phyloP scores from a whole-genome alignment of 2,888 invertebrate species.

The Mythimna pallens region DNA sequence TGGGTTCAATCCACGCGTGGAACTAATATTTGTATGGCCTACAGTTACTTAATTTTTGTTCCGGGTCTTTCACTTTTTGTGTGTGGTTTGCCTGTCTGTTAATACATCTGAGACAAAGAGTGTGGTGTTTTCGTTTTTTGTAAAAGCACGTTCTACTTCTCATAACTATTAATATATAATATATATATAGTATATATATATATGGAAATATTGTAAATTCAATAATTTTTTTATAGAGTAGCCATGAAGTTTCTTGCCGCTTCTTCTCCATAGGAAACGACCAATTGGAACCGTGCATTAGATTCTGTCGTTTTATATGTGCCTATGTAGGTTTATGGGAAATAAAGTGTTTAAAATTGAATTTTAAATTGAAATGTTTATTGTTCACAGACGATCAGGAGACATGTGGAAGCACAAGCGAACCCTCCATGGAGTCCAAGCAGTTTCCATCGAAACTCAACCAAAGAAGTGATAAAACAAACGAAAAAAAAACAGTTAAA shows the following conservation, averaged over 20 bases:
- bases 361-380: not conserved
- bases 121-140: not conserved
- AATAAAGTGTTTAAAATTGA: too few species aligned
- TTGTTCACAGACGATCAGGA: conserved; percentile 81
- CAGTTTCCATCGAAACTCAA: conserved; percentile 60
- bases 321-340: too few species aligned
- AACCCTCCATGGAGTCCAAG: conserved; percentile 83
- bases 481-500: conserved; percentile 14
- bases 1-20: conserved; percentile 25
- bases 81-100: not conserved
- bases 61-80: conserved; percentile 10
- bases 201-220: too few species aligned
- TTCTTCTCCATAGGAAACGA: too few species aligned
- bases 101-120: not conserved
- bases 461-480: conserved; percentile 45
- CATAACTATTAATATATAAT: too few species aligned
- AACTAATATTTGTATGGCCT: conserved; percentile 5
- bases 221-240: too few species aligned
- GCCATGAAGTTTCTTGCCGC: too few species aligned
- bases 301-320: too few species aligned
- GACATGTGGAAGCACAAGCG: conserved; percentile 89
- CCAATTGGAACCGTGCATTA: too few species aligned
- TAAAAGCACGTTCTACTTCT: too few species aligned
- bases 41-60: not conserved
- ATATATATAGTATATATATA: too few species aligned